These are phyloP conservation scores for Struthidea cinerea DNA, from an alignment of 2,113 vertebrate species.

Conservation along the genomic window DNA sequence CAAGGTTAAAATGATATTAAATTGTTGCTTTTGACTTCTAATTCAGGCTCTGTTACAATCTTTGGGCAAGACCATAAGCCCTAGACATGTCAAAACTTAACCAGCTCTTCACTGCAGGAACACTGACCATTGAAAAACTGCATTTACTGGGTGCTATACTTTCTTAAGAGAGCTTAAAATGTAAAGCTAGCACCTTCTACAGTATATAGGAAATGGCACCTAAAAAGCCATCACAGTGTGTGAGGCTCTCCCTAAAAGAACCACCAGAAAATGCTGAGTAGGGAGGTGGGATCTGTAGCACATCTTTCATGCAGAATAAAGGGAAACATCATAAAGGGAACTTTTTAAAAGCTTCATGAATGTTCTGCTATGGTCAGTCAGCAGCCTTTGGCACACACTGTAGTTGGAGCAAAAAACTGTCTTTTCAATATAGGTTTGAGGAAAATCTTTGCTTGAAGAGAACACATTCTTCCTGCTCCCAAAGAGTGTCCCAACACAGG, in stretches of 20 bases:
- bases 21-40: neutral
- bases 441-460: neutral
- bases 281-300: neutral
- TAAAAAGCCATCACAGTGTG: neutral
- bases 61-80: neutral
- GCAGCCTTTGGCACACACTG: neutral
- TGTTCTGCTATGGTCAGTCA: neutral
- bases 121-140: neutral
- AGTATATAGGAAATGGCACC: neutral
- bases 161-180: neutral
- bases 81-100: neutral
- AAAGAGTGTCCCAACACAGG: rapidly evolving
- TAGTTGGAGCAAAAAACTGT: neutral
- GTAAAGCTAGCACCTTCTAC: neutral
- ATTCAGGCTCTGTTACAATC: neutral
- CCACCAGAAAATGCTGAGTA: neutral
- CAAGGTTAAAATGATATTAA: neutral
- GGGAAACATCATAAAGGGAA: neutral
- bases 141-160: neutral
- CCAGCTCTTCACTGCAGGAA: neutral
- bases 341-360: too few relatives aligned
- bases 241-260: neutral
- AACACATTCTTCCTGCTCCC: neutral
- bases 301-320: neutral
- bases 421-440: neutral